Conservation (phyloP, 1,140 invertebrate genomes). For the Drosophila ercepeae region DNA sequence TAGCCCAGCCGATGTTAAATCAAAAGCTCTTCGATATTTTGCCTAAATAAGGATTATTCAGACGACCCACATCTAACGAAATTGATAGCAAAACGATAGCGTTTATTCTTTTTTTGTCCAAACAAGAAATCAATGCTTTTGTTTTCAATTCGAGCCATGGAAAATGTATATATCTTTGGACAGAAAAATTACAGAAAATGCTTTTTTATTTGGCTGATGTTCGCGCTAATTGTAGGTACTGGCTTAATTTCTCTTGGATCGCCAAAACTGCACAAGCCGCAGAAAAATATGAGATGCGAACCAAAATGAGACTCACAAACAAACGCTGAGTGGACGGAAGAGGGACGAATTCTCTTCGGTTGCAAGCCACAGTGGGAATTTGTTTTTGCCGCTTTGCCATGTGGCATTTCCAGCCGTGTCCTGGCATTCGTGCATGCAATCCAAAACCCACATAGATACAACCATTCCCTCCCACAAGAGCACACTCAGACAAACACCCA, state of each 20-base stretch:
- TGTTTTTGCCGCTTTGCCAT: slow-evolving; percentile 34
- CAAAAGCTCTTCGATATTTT: background rate
- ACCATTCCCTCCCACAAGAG: slow-evolving; percentile 24
- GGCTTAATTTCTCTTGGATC: slow-evolving; percentile 20
- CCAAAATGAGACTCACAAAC: slow-evolving; percentile 20
- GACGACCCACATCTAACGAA: no score
- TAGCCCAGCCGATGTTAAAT: slow-evolving; percentile 1
- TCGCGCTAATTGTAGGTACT: no score
- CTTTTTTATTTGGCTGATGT: background rate
- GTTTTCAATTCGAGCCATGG: no score
- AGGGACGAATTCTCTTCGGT: slow-evolving; percentile 20
- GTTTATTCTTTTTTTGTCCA: no score
- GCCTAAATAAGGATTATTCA: no score
- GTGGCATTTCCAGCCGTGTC: slow-evolving; percentile 50
- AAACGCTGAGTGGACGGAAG: slow-evolving; percentile 51
- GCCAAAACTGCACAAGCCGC: slow-evolving; percentile 44
- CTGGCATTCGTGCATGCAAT: slow-evolving; percentile 65
- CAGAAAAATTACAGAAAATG: background rate
- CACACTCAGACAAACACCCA: slow-evolving; percentile 32
- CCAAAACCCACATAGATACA: slow-evolving; percentile 26
- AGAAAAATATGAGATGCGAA: slow-evolving; percentile 37
- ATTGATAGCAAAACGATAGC: no score
- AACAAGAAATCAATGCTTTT: no score
- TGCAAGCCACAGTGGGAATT: slow-evolving; percentile 40
- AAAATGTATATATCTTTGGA: background rate